Evolutionary conservation across 2,797 vertebrate species (phyloP), one percentile per base, ranked within the genome.

Genomic region (Acrocephalus scirpaceus): DNA sequence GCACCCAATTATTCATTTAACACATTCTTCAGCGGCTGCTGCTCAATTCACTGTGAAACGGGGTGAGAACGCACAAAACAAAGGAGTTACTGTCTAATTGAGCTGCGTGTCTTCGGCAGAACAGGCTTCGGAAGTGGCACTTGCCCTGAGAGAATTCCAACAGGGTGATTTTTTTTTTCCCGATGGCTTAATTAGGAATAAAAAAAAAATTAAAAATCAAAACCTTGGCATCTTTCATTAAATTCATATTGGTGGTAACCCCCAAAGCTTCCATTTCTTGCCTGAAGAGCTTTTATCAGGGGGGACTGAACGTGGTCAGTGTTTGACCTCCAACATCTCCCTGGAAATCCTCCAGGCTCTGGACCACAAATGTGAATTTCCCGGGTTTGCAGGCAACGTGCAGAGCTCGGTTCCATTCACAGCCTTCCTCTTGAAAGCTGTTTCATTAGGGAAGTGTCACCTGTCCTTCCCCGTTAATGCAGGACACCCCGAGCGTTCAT

Each of bases 61-160:
- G 80, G 84, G 75, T 51, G 92, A 91, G 95, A 91, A 94, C 21
- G 58, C 64, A 65, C 72, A 29, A 82, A 86, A 89, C 82, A 95
- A 96, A 93, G 85, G 69, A 45, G 40, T 90, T 72, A 2, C 56
- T 92, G 75, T 90, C 40, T 51, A 54, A 74, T 8, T 48, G 61
- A 86, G 15, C 71, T 16, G 50, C 27, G 19, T n/a, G 83, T 67
- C 36, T 81, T 48, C 54, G 38, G 72, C 16, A 58, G 71, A 50
- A 51, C 61, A 30, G 57, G 44, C 47, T 91, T 58, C 69, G 16
- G n/a, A 88, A 90, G 42, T 34, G 21, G 40, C 50, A 17, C 26
- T 77, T 71, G 40, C 50, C 67, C 50, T 45, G 53, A 76, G 72
- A 80, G 87, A 80, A 85, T 60, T 67, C 61, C 26, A 64, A 62